Evolutionary conservation across 2,113 vertebrate genomes (phyloP).

Genomic region (Hippocampus mohnikei): DNA sequence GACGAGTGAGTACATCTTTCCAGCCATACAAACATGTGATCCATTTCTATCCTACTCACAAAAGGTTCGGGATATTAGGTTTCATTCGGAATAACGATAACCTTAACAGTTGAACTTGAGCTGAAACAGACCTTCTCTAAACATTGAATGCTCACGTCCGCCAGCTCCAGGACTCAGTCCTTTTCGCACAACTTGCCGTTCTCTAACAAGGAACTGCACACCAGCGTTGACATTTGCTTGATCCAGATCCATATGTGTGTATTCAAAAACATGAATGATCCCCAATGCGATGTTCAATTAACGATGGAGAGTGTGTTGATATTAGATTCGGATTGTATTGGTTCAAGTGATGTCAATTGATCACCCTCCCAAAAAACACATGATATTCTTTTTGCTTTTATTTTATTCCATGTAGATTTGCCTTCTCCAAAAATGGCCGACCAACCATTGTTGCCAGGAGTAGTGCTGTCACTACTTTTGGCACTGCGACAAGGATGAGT

Average conservation of each 20-base stretch:
- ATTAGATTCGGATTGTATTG: too few relatives aligned
- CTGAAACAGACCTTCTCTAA: too few relatives aligned
- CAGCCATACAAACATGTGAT: too few relatives aligned
- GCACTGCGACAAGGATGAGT: constrained; percentile 33
- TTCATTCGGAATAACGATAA: too few relatives aligned
- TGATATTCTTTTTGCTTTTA: neutral
- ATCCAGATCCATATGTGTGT: too few relatives aligned
- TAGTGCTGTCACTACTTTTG: constrained; percentile 8
- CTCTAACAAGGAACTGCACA: neutral
- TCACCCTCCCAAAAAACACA: too few relatives aligned
- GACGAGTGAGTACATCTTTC: constrained; percentile 38
- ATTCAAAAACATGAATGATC: too few relatives aligned
- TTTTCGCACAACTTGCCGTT: neutral
- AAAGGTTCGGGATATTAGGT: too few relatives aligned
- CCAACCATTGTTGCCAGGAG: constrained; percentile 41
- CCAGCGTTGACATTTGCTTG: neutral
- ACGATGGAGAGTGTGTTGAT: too few relatives aligned
- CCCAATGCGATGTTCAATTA: too few relatives aligned
- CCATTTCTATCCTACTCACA: neutral
- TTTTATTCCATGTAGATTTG: constrained; percentile 17
- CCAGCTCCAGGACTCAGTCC: constrained; percentile 11
- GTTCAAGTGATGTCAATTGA: neutral
- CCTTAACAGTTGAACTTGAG: too few relatives aligned
- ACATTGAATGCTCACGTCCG: neutral
- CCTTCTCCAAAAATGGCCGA: constrained; percentile 36